Evolutionary conservation across 2,888 invertebrate genomes (phyloP).

Genomic region (Empis livida): DNA sequence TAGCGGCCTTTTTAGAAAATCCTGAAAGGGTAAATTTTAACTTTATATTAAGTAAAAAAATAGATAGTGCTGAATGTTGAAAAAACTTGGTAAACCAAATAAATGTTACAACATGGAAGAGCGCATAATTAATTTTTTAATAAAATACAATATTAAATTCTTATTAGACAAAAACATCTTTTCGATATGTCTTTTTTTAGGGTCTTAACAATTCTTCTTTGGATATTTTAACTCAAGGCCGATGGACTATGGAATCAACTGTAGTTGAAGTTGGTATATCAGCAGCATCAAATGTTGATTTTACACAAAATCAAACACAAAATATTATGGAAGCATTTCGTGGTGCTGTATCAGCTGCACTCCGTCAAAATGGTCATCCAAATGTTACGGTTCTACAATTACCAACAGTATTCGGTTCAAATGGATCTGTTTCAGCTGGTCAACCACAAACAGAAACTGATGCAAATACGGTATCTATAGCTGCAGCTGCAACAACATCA

Average conservation of each 20-base stretch:
- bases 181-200: slow-evolving; percentile 11
- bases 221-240: slow-evolving; percentile 35
- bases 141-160: too few species aligned
- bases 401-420: slow-evolving; percentile 27
- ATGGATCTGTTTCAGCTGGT: slow-evolving; percentile 14
- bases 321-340: slow-evolving; percentile 34
- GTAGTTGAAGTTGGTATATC: slow-evolving; percentile 36
- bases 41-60: too few species aligned
- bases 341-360: slow-evolving; percentile 33
- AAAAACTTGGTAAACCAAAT: too few species aligned
- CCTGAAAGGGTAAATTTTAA: slow-evolving; percentile 30
- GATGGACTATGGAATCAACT: slow-evolving; percentile 37
- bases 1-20: slow-evolving; percentile 34
- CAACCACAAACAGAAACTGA: not conserved
- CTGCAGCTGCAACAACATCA: slow-evolving; percentile 13
- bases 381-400: slow-evolving; percentile 33
- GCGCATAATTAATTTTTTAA: too few species aligned
- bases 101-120: too few species aligned
- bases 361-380: slow-evolving; percentile 28
- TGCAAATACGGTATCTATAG: slow-evolving; percentile 25
- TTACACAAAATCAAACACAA: slow-evolving; percentile 29
- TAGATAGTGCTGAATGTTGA: too few species aligned
- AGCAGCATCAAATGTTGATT: slow-evolving; percentile 22
- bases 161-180: not conserved
- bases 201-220: slow-evolving; percentile 34